Percentiles rank a stretch among this genome's conserved stretches.
Conservation (phyloP, 2,888 invertebrate species). For the Drosophila rellima region DNA sequence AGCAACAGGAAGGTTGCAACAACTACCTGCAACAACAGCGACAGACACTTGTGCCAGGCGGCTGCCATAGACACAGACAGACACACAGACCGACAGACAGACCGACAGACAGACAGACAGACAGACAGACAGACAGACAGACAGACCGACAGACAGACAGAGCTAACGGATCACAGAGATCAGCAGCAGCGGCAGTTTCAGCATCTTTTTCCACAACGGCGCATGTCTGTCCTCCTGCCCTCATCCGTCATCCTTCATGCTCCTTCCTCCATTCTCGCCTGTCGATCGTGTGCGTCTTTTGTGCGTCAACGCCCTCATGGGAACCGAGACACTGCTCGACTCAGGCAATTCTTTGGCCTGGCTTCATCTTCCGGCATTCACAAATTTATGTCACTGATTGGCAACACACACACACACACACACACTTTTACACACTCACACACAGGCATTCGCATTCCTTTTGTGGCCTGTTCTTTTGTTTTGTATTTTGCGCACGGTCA, state of each 20-base stretch:
- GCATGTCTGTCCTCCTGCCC: slow-evolving; percentile 42
- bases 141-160: slow-evolving; percentile 7
- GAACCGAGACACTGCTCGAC: slow-evolving; percentile 55
- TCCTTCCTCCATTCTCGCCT: slow-evolving; percentile 18
- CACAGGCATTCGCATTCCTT: slow-evolving; percentile 33
- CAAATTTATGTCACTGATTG: slow-evolving; percentile 80
- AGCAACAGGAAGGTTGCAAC: slow-evolving; percentile 35
- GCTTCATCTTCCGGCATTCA: slow-evolving; percentile 63
- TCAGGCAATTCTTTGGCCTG: slow-evolving; percentile 43
- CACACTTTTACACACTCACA: neutral
- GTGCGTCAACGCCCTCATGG: slow-evolving; percentile 81
- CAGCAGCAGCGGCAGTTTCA: slow-evolving; percentile 16
- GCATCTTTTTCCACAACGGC: slow-evolving; percentile 35
- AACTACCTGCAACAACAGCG: slow-evolving; percentile 35
- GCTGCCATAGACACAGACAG: slow-evolving; percentile 49
- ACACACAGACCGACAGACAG: neutral
- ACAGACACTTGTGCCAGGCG: slow-evolving; percentile 74
- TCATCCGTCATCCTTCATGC: neutral
- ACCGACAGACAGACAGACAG: slow-evolving; percentile 10
- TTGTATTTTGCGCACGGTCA: slow-evolving; percentile 53
- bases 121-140: too few relatives aligned
- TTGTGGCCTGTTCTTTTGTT: slow-evolving; percentile 61
- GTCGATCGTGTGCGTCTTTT: slow-evolving; percentile 59
- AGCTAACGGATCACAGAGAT: slow-evolving; percentile 38
- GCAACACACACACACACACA: slow-evolving; percentile 44